phyloP scores from a whole-genome alignment of 2,888 invertebrate species.

The Caenorhabditis afra region DNA sequence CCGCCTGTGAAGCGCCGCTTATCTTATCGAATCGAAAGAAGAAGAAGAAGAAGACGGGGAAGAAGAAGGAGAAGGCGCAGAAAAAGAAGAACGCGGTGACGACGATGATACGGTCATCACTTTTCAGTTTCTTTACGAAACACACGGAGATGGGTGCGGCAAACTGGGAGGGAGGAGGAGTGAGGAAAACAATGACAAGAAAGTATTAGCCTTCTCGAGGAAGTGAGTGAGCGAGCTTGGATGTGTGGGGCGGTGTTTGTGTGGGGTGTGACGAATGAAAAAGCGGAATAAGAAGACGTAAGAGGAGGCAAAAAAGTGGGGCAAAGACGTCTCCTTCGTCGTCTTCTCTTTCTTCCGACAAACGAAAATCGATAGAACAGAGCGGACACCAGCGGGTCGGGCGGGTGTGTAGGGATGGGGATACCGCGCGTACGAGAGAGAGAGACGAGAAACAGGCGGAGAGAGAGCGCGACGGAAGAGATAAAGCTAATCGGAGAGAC shows the following conservation, averaged over 20 bases:
- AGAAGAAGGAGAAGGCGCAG: background rate
- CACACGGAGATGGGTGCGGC: no score
- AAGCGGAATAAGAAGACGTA: slow-evolving; percentile 14
- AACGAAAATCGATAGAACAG: slow-evolving; percentile 37
- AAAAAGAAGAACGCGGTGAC: background rate
- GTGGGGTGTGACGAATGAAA: background rate
- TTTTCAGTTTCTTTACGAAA: no score
- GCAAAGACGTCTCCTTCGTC: slow-evolving; percentile 1
- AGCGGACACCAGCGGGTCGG: slow-evolving; percentile 5
- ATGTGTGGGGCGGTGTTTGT: background rate
- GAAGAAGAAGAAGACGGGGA: background rate
- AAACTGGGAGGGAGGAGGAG: background rate
- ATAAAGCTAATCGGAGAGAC: no score
- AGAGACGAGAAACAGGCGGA: slow-evolving; percentile 10
- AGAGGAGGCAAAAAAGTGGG: background rate
- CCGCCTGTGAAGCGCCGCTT: no score
- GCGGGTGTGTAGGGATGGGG: background rate
- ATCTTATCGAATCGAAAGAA: background rate
- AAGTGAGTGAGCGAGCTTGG: background rate
- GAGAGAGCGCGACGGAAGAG: background rate
- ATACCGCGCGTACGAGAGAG: slow-evolving; percentile 9
- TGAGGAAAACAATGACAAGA: background rate
- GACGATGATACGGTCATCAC: no score
- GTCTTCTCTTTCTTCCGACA: background rate
- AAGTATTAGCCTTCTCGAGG: no score